These are phyloP conservation scores for cattle (Bos taurus) DNA, from an alignment of 2,113 vertebrate species.

Conservation along the genomic window DNA sequence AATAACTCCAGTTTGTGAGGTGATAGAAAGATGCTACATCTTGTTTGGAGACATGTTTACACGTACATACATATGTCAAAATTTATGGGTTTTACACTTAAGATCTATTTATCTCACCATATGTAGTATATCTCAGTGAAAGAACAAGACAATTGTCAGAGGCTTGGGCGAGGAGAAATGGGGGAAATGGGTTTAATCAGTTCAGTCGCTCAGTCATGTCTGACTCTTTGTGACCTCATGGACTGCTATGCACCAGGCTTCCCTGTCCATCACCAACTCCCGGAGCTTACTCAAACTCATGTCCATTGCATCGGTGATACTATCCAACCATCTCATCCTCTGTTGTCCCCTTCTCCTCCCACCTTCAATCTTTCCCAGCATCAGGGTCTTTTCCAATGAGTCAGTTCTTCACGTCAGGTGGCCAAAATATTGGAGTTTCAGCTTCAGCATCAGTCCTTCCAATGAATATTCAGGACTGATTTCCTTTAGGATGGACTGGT, in stretches of 20 bases:
- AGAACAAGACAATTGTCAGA: background rate
- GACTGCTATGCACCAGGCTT: background rate
- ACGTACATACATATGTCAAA: background rate
- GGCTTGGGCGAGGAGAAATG: background rate
- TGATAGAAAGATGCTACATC: background rate
- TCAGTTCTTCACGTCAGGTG: rapidly evolving
- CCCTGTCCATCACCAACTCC: background rate
- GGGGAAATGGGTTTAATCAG: background rate
- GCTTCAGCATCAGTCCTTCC: background rate
- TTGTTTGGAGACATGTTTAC: background rate
- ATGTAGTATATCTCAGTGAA: background rate
- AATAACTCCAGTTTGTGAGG: background rate
- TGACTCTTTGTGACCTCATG: background rate
- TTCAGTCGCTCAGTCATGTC: background rate
- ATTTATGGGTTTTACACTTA: background rate
- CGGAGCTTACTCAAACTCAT: background rate
- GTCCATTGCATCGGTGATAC: background rate
- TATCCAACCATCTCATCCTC: background rate
- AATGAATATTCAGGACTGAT: background rate
- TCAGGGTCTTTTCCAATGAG: background rate
- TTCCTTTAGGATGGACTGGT: background rate
- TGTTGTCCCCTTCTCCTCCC: background rate
- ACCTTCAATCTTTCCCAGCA: background rate
- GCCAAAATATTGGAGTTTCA: background rate
- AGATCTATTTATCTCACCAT: background rate